Percentiles rank a stretch among this genome's conserved stretches.
Evolutionary conservation across 2,113 vertebrate species (phyloP).

Genomic region (Diphyllodes magnificus): DNA sequence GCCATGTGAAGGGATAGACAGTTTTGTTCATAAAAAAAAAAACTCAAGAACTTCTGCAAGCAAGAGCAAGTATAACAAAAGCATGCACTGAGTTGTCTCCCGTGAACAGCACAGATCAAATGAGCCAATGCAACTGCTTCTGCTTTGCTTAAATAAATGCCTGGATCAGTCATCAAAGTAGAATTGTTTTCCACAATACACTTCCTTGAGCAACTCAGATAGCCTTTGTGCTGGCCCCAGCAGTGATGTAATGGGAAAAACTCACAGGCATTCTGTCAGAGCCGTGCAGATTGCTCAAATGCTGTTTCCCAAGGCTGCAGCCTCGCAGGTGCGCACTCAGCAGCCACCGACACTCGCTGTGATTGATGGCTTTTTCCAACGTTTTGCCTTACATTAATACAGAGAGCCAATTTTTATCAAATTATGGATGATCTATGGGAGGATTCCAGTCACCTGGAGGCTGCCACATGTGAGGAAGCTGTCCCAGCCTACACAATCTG

Average conservation of each 20-base stretch:
- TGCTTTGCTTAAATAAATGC: conserved; percentile 60
- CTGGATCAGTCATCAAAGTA: conserved; percentile 64
- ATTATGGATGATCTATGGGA: neutral
- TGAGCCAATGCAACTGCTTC: conserved; percentile 44
- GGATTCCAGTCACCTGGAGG: conserved; percentile 13
- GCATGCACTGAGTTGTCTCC: conserved; percentile 50
- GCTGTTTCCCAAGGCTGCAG: conserved; percentile 71
- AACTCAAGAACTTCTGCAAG: conserved; percentile 23
- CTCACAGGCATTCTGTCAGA: conserved; percentile 62
- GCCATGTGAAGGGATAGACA: neutral
- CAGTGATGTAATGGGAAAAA: conserved; percentile 75
- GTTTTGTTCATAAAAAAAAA: neutral
- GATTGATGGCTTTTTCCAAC: conserved; percentile 72
- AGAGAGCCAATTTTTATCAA: neutral
- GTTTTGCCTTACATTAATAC: neutral
- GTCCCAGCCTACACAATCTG: neutral
- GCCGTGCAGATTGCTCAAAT: conserved; percentile 68
- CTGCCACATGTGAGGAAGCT: neutral
- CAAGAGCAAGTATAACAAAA: conserved; percentile 55
- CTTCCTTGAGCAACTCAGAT: conserved; percentile 56
- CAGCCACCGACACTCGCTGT: conserved; percentile 43
- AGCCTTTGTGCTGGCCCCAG: conserved; percentile 58
- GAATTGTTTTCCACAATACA: conserved; percentile 61
- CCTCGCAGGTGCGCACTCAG: conserved; percentile 79
- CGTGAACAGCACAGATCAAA: conserved; percentile 43